phyloP scores from a whole-genome alignment of 2,797 vertebrate species.

The Protonibea diacanthus region DNA sequence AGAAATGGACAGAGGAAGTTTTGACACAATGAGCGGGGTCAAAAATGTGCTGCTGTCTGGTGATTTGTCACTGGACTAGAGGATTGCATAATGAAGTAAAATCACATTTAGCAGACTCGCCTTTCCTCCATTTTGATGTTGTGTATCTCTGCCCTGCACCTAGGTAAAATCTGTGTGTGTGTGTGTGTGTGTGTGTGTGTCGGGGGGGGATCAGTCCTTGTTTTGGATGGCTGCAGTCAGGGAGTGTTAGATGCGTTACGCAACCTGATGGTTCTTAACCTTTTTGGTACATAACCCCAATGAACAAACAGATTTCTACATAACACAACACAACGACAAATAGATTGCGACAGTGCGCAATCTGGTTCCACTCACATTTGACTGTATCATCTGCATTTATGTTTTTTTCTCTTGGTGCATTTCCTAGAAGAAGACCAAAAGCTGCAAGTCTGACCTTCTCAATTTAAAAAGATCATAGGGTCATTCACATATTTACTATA shows the following conservation, averaged over 20 bases:
- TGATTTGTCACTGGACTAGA: constrained; percentile 52
- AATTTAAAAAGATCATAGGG: constrained; percentile 2
- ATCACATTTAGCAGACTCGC: constrained; percentile 45
- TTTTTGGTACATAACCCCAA: constrained; percentile 31
- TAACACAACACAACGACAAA: constrained; percentile 22
- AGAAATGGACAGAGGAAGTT: constrained; percentile 8
- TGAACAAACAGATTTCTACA: constrained; percentile 19
- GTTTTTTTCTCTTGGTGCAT: not conserved
- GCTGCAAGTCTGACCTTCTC: not conserved
- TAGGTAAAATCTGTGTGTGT: constrained; percentile 40
- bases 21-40: constrained; percentile 14
- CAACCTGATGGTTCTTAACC: constrained; percentile 54
- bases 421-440: not conserved
- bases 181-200: constrained; percentile 14
- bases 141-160: constrained; percentile 53
- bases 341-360: not conserved
- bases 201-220: constrained; percentile 11
- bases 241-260: constrained; percentile 46
- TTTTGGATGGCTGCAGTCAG: constrained; percentile 43
- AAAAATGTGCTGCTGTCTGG: constrained; percentile 40
- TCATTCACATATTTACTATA: not conserved
- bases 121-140: constrained; percentile 69
- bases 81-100: constrained; percentile 67
- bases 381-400: constrained; percentile 2
- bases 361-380: constrained; percentile 4